These are phyloP conservation scores for Melozone crissalis DNA, from an alignment of 2,113 vertebrate species.

Conservation along the genomic window DNA sequence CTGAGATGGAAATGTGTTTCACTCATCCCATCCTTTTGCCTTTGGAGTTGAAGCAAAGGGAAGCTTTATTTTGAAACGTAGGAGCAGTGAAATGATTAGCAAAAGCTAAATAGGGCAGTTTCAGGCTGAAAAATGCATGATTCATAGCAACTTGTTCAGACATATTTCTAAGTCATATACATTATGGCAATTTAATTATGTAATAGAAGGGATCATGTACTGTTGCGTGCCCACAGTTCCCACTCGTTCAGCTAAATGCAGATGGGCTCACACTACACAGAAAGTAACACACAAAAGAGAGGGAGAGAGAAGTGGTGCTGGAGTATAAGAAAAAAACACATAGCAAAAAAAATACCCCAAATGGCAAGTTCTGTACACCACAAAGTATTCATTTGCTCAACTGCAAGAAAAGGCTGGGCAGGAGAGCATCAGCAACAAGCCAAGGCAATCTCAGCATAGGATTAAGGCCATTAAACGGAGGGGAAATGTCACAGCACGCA, in stretches of 20 bases:
- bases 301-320: neutral
- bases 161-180: constrained; percentile 27
- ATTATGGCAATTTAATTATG: constrained; percentile 56
- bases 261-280: neutral
- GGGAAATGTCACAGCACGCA: constrained; percentile 65
- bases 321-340: neutral
- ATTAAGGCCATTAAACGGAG: constrained; percentile 38
- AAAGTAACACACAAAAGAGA: constrained; percentile 1
- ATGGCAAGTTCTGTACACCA: neutral
- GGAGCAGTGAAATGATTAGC: constrained; percentile 11
- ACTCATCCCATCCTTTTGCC: neutral
- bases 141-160: constrained; percentile 55
- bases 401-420: neutral
- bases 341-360: neutral
- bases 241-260: neutral
- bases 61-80: neutral
- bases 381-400: neutral
- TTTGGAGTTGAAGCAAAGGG: neutral
- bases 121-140: constrained; percentile 38
- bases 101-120: constrained; percentile 45
- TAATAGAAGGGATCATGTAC: constrained; percentile 49
- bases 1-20: neutral
- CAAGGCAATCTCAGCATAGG: constrained; percentile 18
- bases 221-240: constrained; percentile 27
- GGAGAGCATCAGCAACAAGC: constrained; percentile 42